These are phyloP conservation scores for Thereuonema tuberculata DNA, from an alignment of 1,140 invertebrate species.

Conservation along the genomic window DNA sequence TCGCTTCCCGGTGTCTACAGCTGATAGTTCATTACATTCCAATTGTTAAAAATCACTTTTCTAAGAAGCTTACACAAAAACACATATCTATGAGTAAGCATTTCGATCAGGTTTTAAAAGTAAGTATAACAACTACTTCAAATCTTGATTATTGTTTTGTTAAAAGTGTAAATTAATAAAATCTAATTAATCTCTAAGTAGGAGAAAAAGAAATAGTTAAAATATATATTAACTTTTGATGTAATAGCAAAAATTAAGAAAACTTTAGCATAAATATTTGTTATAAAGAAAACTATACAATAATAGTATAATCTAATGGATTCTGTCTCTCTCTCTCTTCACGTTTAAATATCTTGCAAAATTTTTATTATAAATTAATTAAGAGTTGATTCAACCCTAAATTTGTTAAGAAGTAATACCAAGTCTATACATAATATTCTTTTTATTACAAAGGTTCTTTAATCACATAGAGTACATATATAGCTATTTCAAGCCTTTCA, in stretches of 20 bases:
- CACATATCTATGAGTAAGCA: constrained; percentile 35
- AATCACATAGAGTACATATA: too few species aligned
- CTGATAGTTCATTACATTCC: constrained; percentile 43
- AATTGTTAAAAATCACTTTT: constrained; percentile 35
- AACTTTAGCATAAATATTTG: background rate
- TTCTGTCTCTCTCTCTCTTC: too few species aligned
- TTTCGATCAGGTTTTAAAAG: constrained; percentile 38
- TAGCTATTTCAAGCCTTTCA: too few species aligned
- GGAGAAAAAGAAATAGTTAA: background rate
- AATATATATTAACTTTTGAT: background rate
- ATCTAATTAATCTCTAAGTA: background rate
- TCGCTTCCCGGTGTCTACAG: constrained; percentile 73
- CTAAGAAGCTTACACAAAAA: constrained; percentile 29
- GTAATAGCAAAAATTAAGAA: constrained; percentile 7
- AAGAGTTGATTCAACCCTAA: too few species aligned
- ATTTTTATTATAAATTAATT: too few species aligned
- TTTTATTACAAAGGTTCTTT: too few species aligned
- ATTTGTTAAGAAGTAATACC: too few species aligned
- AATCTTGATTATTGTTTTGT: background rate
- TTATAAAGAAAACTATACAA: too few species aligned
- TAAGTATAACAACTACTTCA: constrained; percentile 17
- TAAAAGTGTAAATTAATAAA: background rate
- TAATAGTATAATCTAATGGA: too few species aligned
- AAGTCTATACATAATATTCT: too few species aligned
- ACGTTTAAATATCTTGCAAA: too few species aligned